Conservation (phyloP, 2,113 vertebrate genomes). For the Centropristis striata region DNA sequence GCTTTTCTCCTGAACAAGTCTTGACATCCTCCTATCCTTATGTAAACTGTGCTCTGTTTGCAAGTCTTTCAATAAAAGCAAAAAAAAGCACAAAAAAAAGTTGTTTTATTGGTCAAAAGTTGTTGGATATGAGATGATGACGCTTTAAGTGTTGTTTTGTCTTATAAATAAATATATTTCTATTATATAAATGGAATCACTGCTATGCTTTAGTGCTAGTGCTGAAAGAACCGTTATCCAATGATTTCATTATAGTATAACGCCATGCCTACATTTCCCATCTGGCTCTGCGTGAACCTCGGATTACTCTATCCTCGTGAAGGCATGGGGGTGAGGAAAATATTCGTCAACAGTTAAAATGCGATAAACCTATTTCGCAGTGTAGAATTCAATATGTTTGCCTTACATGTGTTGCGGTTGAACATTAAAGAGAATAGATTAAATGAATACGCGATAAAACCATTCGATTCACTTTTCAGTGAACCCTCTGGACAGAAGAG, state of each 20-base stretch:
- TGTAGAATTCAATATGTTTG: rapidly evolving
- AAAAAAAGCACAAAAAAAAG: conserved; percentile 5
- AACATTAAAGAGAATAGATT: not conserved
- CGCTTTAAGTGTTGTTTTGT: too few species aligned
- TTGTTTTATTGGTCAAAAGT: not conserved
- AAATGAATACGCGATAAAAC: rapidly evolving
- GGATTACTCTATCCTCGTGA: conserved; percentile 50
- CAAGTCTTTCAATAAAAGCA: conserved; percentile 83
- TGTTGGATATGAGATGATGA: too few species aligned
- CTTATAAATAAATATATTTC: too few species aligned
- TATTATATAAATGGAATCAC: not conserved
- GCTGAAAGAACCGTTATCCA: conserved; percentile 3
- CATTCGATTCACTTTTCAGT: not conserved
- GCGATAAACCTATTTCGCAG: rapidly evolving
- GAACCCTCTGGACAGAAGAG: conserved; percentile 1
- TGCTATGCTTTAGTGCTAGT: not conserved
- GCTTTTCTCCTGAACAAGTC: conserved; percentile 60
- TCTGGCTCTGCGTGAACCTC: conserved; percentile 40
- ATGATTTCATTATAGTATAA: not conserved
- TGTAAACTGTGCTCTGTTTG: conserved; percentile 79
- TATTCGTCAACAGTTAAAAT: not conserved
- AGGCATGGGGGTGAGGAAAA: conserved; percentile 14
- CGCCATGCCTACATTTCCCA: conserved; percentile 69
- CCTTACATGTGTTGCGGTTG: rapidly evolving
- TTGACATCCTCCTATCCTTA: conserved; percentile 66